A percentile compares a stretch with the other conserved stretches of the same genome.
These are phyloP conservation scores for Ypsolopha scabrella DNA, from an alignment of 2,888 invertebrate species.

Conservation along the genomic window DNA sequence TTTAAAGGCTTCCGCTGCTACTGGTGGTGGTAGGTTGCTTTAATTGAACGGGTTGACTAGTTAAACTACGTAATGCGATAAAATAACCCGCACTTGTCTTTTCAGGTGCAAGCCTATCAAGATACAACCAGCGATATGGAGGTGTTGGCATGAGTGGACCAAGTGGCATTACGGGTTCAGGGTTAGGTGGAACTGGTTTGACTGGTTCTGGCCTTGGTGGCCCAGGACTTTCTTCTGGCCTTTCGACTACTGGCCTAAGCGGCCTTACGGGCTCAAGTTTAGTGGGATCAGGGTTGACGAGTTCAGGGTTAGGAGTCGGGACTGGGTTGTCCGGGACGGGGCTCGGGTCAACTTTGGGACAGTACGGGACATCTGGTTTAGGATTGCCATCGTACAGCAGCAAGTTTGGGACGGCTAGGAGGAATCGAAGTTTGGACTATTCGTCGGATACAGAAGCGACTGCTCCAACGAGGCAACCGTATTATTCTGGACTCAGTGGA, in stretches of 20 bases:
- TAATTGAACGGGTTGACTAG: neutral
- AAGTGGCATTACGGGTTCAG: slow-evolving; percentile 31
- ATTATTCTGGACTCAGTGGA: slow-evolving; percentile 75
- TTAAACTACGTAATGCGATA: no score
- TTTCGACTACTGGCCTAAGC: slow-evolving; percentile 58
- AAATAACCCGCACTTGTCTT: slow-evolving; percentile 7
- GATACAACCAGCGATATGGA: slow-evolving; percentile 75
- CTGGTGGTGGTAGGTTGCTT: slow-evolving; percentile 31
- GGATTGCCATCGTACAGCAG: slow-evolving; percentile 55
- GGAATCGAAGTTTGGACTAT: slow-evolving; percentile 88
- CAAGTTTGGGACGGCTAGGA: slow-evolving; percentile 74
- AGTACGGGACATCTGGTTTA: slow-evolving; percentile 50
- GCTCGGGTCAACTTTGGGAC: slow-evolving; percentile 42
- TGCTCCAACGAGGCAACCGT: slow-evolving; percentile 79
- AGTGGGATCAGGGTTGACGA: slow-evolving; percentile 47
- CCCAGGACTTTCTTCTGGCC: slow-evolving; percentile 46
- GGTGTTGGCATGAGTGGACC: slow-evolving; percentile 40
- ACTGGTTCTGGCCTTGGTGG: slow-evolving; percentile 10
- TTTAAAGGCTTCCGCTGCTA: slow-evolving; percentile 74
- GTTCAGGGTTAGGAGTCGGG: slow-evolving; percentile 43
- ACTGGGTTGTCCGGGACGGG: slow-evolving; percentile 44
- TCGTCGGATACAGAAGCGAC: slow-evolving; percentile 97
- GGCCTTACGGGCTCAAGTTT: slow-evolving; percentile 56
- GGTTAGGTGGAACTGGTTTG: slow-evolving; percentile 33
- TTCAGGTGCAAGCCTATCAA: slow-evolving; percentile 67